A percentile compares a stretch with the other conserved stretches of the same genome.
phyloP scores from a whole-genome alignment of 2,888 invertebrate genomes.

The Standfussiana lucernea region DNA sequence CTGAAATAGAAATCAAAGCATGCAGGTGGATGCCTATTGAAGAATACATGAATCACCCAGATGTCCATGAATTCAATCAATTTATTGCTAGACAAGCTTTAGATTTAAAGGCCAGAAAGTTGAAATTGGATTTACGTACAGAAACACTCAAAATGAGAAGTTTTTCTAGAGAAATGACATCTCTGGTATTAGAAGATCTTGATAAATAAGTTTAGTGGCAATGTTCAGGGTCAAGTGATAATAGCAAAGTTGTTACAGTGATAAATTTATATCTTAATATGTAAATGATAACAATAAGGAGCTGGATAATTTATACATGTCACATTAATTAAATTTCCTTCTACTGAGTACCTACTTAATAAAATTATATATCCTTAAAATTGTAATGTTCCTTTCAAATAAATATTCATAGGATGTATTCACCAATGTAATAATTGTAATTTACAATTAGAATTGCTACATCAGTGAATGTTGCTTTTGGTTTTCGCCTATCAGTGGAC shows the following conservation, averaged over 20 bases:
- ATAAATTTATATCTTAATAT: conserved; percentile 52
- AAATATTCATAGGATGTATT: conserved; percentile 2
- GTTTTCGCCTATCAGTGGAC: background rate
- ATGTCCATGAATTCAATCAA: conserved; percentile 93
- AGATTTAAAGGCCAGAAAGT: conserved; percentile 91
- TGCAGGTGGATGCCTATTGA: conserved; percentile 96
- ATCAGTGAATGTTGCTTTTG: background rate
- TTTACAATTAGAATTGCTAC: background rate
- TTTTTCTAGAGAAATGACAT: conserved; percentile 79
- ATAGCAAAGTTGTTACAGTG: conserved; percentile 50
- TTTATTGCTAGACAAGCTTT: conserved; percentile 92
- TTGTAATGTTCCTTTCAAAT: conserved; percentile 1
- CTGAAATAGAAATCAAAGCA: conserved; percentile 94
- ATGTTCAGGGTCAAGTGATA: conserved; percentile 60
- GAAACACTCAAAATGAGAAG: conserved; percentile 79
- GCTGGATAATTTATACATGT: conserved; percentile 40
- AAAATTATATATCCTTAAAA: conserved; percentile 13
- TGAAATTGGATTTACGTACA: conserved; percentile 91
- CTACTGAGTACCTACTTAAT: conserved; percentile 25
- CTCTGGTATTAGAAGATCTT: conserved; percentile 80
- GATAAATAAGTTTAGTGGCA: conserved; percentile 41
- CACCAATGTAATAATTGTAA: conserved; percentile 21
- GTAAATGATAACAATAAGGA: conserved; percentile 58
- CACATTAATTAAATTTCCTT: conserved; percentile 8
- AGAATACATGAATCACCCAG: conserved; percentile 93